Percentiles rank a stretch among this genome's conserved stretches.
These are phyloP conservation scores for Gryllus longicercus DNA, from an alignment of 2,888 invertebrate genomes.

Conservation along the genomic window DNA sequence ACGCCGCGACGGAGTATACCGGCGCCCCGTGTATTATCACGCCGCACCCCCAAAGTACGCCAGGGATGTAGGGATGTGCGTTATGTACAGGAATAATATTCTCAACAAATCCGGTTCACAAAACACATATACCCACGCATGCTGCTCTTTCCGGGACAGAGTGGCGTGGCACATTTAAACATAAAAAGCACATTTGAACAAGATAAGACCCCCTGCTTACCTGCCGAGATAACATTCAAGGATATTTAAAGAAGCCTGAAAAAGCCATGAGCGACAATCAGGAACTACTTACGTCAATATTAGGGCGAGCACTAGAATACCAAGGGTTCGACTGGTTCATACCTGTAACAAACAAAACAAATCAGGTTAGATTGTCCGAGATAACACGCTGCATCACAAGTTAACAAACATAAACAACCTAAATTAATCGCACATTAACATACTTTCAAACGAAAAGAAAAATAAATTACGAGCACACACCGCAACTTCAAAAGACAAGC, in stretches of 20 bases:
- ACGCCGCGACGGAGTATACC: too few species aligned
- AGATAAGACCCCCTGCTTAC: neutral
- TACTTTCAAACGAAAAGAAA: too few species aligned
- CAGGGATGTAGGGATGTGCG: neutral
- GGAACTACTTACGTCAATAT: slow-evolving; percentile 1
- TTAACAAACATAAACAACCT: too few species aligned
- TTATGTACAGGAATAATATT: neutral
- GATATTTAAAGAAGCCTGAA: neutral
- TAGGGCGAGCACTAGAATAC: neutral
- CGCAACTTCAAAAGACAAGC: too few species aligned
- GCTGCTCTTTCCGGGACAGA: neutral
- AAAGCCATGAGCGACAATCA: neutral
- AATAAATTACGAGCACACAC: too few species aligned
- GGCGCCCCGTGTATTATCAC: too few species aligned
- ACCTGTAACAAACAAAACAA: neutral
- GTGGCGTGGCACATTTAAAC: neutral
- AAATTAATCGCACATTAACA: too few species aligned
- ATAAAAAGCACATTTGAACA: neutral
- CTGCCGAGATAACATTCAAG: neutral
- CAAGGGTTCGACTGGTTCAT: neutral
- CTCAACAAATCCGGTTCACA: neutral
- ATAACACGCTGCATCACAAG: too few species aligned
- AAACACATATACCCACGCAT: too few species aligned
- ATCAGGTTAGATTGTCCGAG: too few species aligned
- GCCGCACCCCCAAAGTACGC: too few species aligned